Base-by-base conservation (phyloP, 2,113 vertebrate species). In the Mirounga angustirostris region DNA sequence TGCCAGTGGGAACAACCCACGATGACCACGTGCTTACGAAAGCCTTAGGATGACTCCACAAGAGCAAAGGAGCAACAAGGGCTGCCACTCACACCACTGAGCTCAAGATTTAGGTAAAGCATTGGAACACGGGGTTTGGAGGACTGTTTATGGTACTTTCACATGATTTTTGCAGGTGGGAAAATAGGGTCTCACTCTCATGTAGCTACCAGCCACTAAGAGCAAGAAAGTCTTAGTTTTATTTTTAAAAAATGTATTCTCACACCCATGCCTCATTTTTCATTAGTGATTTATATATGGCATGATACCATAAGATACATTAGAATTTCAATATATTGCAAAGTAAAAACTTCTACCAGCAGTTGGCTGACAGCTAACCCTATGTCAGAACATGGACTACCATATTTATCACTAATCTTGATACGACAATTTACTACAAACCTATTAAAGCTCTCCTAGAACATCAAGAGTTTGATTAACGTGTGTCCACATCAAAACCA, bases 11-110 rank as follows among this genome's bases (percentile, higher is more conserved):
- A 58, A 28, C 12, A 30, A 7, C 3, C 30, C 24, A 3, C 2
- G 4, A 28, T 0, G 0, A 19, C 3, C 58, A 82, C 16, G n/a
- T 1, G 26, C 58, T 43, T 2, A 9, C 0, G 0, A 21, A 46
- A 78, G 52, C 40, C 52, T 24, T 16, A 21, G 1, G 13, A 4
- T 0, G 3, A 33, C 12, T 22, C 40, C 52, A 14, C 14, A 26
- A 36, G 50, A 58, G 22, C 61, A 71, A 22, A 6, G n/a, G 5
- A 7, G 2, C 8, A 10, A 40, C 2, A 1, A 0, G 2, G n/a
- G 8, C 14, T 15, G 9, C 43, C 5, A 1, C 22, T 14, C 33
- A 28, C 18, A 15, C 22, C n/a, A 1, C 4, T 2, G 1, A 78
- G 28, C 67, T 59, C 21, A n/a, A 40, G 30, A 4, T 11, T 0